Conservation (phyloP, 2,888 invertebrate genomes). For the Caenorhabditis sp. region DNA sequence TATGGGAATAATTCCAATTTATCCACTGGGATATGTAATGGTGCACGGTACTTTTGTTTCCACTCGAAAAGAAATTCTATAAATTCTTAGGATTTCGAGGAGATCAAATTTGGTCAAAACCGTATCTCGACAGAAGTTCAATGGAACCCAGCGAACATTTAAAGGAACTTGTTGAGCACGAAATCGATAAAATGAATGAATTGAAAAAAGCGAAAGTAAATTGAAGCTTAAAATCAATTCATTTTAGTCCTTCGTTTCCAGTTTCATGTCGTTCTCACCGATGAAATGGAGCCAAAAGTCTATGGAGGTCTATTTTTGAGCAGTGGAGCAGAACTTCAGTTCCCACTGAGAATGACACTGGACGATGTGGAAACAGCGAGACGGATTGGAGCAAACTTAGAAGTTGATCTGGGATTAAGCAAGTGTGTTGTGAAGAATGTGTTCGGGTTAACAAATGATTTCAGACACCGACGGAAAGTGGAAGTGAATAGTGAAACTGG, state of each 20-base stretch:
- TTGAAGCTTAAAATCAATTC: background rate
- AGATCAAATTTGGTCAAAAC: conserved; percentile 70
- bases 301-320: conserved; percentile 74
- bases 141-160: conserved; percentile 68
- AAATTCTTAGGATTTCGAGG: conserved; percentile 69
- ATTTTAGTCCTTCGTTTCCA: conserved; percentile 29
- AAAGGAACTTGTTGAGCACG: conserved; percentile 73
- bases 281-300: conserved; percentile 72
- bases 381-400: conserved; percentile 72
- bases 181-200: conserved; percentile 69
- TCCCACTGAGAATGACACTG: conserved; percentile 70
- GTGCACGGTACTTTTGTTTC: conserved; percentile 64
- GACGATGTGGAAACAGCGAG: conserved; percentile 74
- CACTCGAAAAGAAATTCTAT: background rate
- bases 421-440: conserved; percentile 55
- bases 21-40: conserved; percentile 72
- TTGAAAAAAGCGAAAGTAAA: conserved; percentile 67
- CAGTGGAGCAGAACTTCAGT: conserved; percentile 74
- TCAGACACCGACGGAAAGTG: conserved; percentile 73
- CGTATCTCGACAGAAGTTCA: conserved; percentile 68
- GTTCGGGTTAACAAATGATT: background rate
- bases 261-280: conserved; percentile 67
- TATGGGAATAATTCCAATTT: conserved; percentile 68
- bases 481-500: conserved; percentile 71
- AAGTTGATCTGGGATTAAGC: conserved; percentile 73